These are phyloP conservation scores for Poecilobothrus nobilitatus DNA, from an alignment of 2,888 invertebrate genomes.

Conservation along the genomic window DNA sequence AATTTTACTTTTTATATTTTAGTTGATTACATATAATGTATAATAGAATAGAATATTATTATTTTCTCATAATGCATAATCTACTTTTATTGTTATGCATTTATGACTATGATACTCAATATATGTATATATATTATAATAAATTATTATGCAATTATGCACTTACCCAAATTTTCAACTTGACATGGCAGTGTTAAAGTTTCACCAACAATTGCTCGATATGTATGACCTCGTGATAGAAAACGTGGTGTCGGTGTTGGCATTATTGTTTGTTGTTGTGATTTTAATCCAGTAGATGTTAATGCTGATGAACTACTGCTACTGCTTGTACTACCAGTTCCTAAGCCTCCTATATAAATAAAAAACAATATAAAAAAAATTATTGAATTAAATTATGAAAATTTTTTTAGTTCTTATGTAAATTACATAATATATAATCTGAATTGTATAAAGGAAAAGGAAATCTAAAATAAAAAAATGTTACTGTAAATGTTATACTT, in stretches of 20 bases:
- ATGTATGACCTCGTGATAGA: constrained; percentile 65
- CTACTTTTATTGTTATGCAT: too few species aligned
- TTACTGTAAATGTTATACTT: too few species aligned
- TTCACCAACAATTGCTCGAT: constrained; percentile 68
- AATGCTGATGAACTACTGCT: constrained; percentile 7
- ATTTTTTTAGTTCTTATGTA: neutral
- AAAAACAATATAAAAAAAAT: neutral
- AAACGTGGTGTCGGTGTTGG: constrained; percentile 51
- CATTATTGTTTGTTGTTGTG: constrained; percentile 29
- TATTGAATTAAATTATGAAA: neutral
- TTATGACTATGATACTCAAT: too few species aligned
- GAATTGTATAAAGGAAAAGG: too few species aligned
- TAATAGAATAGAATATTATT: too few species aligned
- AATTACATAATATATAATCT: too few species aligned
- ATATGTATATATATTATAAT: too few species aligned
- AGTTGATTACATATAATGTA: too few species aligned
- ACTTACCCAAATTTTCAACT: constrained; percentile 70
- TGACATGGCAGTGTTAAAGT: constrained; percentile 71
- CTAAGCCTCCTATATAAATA: neutral
- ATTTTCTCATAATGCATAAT: too few species aligned
- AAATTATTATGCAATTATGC: neutral
- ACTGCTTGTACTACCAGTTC: constrained; percentile 1
- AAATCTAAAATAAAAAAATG: too few species aligned
- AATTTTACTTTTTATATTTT: too few species aligned
- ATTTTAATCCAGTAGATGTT: neutral